Conservation (phyloP, 2,113 vertebrate genomes). For the Tamias sibiricus region DNA sequence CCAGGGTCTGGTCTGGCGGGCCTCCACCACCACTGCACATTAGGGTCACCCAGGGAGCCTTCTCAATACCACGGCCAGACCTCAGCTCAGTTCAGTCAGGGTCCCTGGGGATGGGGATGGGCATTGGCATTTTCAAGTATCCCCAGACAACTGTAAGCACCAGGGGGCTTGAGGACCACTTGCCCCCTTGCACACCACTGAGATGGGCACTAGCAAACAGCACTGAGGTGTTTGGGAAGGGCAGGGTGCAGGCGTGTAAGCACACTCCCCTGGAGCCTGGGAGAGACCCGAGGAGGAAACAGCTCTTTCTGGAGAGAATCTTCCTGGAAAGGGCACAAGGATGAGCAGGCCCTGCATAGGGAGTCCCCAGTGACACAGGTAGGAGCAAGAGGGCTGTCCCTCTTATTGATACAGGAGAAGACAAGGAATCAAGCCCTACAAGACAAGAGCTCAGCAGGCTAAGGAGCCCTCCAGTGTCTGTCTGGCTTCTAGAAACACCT, state of each 20-base stretch:
- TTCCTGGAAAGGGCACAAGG: background rate
- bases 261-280: background rate
- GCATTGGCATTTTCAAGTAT: background rate
- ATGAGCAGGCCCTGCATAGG: background rate
- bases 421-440: background rate
- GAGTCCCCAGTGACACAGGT: rapidly evolving
- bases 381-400: background rate
- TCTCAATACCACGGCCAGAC: background rate
- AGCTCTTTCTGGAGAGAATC: background rate
- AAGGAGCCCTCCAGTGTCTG: background rate
- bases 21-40: rapidly evolving
- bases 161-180: background rate
- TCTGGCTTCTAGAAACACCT: background rate
- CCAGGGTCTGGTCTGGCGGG: rapidly evolving
- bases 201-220: background rate
- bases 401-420: background rate
- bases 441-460: background rate
- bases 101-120: background rate
- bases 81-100: background rate
- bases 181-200: background rate
- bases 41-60: background rate
- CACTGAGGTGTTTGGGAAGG: background rate
- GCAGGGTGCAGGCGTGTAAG: too few relatives aligned
- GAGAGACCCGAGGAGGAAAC: background rate
- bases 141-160: background rate